These are phyloP conservation scores for Archocentrus centrarchus DNA, from an alignment of 2,113 vertebrate species.

Conservation along the genomic window DNA sequence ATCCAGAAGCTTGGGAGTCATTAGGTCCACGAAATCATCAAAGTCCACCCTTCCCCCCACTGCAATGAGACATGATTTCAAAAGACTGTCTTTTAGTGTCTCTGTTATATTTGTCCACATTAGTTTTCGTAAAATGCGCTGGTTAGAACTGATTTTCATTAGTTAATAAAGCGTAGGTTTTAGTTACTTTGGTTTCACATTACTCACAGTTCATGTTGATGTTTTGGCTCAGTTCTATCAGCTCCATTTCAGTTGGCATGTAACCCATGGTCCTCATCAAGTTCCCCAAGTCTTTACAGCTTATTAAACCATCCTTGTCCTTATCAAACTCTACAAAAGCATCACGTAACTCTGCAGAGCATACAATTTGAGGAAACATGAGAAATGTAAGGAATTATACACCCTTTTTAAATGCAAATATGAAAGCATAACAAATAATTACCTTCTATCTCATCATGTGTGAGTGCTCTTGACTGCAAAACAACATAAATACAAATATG, in stretches of 20 bases:
- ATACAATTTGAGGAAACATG: neutral
- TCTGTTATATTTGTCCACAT: too few species aligned
- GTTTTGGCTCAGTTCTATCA: conserved; percentile 94
- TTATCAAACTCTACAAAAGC: conserved; percentile 97
- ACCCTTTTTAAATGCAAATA: neutral
- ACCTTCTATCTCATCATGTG: conserved; percentile 80
- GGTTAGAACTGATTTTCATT: neutral
- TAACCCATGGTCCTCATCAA: conserved; percentile 99
- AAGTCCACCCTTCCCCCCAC: conserved; percentile 89
- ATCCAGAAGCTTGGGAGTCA: conserved; percentile 87
- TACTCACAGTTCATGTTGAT: conserved; percentile 98
- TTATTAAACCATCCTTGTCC: conserved; percentile 94
- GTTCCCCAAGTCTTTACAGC: conserved; percentile 95
- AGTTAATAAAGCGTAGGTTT: neutral
- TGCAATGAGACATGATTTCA: conserved; percentile 40
- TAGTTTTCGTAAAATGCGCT: neutral
- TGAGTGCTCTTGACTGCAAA: conserved; percentile 74
- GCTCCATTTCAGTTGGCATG: conserved; percentile 99
- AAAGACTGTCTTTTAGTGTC: too few species aligned
- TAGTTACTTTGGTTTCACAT: neutral
- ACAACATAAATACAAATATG: neutral
- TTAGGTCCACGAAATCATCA: conserved; percentile 88
- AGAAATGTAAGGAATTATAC: neutral
- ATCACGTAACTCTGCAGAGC: conserved; percentile 87
- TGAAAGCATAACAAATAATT: neutral